Percentiles rank a stretch among this genome's conserved stretches.
These are phyloP conservation scores for Drosophila funebris DNA, from an alignment of 1,140 invertebrate species.

Conservation along the genomic window DNA sequence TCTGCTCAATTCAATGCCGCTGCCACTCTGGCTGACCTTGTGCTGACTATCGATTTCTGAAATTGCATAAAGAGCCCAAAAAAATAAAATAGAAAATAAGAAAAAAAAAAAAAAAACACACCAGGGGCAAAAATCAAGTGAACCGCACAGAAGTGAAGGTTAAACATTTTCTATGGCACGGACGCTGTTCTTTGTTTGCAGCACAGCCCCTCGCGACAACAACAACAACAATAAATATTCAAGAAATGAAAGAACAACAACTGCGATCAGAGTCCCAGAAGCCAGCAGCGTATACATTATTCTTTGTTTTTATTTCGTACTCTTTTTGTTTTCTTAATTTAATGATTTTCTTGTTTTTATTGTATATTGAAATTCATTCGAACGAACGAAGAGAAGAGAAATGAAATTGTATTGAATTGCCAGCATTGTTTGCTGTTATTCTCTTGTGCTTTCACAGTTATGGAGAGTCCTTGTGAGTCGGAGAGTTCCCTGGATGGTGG, in stretches of 20 bases:
- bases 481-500: slow-evolving; percentile 97
- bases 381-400: neutral
- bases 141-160: slow-evolving; percentile 66
- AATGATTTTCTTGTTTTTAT: slow-evolving; percentile 2
- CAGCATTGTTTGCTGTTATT: neutral
- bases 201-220: slow-evolving; percentile 24
- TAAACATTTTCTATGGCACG: slow-evolving; percentile 67
- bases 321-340: slow-evolving; percentile 18
- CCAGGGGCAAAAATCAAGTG: slow-evolving; percentile 43
- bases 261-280: slow-evolving; percentile 42
- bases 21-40: slow-evolving; percentile 58
- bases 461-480: slow-evolving; percentile 87
- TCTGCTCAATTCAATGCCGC: slow-evolving; percentile 34
- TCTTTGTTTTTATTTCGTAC: slow-evolving; percentile 37
- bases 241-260: slow-evolving; percentile 29
- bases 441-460: slow-evolving; percentile 32
- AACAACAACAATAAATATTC: slow-evolving; percentile 32
- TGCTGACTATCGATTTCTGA: slow-evolving; percentile 70
- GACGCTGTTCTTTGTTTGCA: slow-evolving; percentile 45
- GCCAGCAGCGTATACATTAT: slow-evolving; percentile 55
- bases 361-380: neutral
- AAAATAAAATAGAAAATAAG: slow-evolving; percentile 18
- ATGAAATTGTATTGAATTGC: slow-evolving; percentile 6
- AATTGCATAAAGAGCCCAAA: slow-evolving; percentile 46
- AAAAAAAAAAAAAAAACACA: slow-evolving; percentile 8